Evolutionary conservation across 2,113 vertebrate species (phyloP).

Genomic region (Misgurnus mizolepis): DNA sequence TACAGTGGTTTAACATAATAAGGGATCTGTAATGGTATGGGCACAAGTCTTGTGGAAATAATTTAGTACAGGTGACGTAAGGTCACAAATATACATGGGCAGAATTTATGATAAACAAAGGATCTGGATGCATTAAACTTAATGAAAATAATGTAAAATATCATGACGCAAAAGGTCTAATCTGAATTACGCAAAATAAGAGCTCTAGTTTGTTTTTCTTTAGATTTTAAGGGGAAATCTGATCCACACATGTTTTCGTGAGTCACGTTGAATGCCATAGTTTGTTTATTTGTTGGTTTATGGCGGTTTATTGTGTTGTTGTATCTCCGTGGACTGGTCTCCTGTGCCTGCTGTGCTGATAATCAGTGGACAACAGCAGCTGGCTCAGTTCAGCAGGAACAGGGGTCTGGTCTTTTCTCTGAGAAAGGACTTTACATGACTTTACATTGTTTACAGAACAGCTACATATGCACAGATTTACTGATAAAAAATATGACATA

Average conservation of each 20-base stretch:
- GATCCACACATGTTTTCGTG: too few species aligned
- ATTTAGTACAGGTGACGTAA: background rate
- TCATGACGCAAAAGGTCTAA: too few species aligned
- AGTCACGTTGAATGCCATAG: too few species aligned
- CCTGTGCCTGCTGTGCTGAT: conserved; percentile 96
- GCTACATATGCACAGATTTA: background rate
- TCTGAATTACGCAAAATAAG: too few species aligned
- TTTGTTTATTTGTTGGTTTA: too few species aligned
- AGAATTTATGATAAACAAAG: conserved; percentile 11
- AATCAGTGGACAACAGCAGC: conserved; percentile 84
- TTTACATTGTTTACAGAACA: too few species aligned
- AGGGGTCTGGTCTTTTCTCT: conserved; percentile 68
- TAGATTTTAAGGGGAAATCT: too few species aligned
- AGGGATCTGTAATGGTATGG: background rate
- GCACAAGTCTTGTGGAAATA: background rate
- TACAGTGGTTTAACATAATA: background rate
- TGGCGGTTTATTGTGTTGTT: background rate
- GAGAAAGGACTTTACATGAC: background rate
- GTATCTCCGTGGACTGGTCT: conserved; percentile 75
- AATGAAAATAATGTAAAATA: too few species aligned
- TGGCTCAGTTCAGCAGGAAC: conserved; percentile 87
- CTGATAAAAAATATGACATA: background rate
- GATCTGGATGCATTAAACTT: too few species aligned
- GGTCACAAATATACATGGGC: background rate
- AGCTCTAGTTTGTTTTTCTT: background rate